A percentile compares a stretch with the other conserved stretches of the same genome.
phyloP scores from a whole-genome alignment of 2,888 invertebrate species.

The Microctonus hyperodae region DNA sequence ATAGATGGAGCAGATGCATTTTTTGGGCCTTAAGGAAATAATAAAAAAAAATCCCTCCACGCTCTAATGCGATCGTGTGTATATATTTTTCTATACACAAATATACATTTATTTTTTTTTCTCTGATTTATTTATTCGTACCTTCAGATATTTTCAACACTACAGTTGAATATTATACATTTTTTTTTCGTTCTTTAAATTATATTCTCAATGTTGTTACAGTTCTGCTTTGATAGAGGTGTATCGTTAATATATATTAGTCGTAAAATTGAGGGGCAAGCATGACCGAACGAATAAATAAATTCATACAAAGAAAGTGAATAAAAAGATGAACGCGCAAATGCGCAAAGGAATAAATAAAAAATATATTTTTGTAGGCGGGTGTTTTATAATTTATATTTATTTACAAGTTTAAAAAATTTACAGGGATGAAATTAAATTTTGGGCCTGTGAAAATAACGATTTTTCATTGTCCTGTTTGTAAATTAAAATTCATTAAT shows the following conservation, averaged over 20 bases:
- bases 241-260: background rate
- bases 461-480: constrained; percentile 53
- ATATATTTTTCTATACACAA: constrained; percentile 35
- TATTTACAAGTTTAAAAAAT: constrained; percentile 27
- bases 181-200: background rate
- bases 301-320: constrained; percentile 27
- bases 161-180: background rate
- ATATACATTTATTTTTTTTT: background rate
- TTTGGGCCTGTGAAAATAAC: constrained; percentile 58
- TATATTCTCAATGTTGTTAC: background rate
- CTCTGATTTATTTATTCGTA: background rate
- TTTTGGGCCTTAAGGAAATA: constrained; percentile 33
- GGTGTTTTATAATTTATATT: constrained; percentile 29
- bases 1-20: constrained; percentile 57
- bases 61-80: constrained; percentile 48
- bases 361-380: constrained; percentile 29
- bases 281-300: constrained; percentile 18
- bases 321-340: too few relatives aligned
- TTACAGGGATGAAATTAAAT: constrained; percentile 53
- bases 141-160: too few relatives aligned
- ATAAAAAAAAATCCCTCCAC: constrained; percentile 36
- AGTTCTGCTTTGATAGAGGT: background rate
- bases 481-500: too few relatives aligned
- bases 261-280: background rate
- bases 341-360: constrained; percentile 24